Percentiles rank a stretch among this genome's conserved stretches.
These are phyloP conservation scores for Amphimallon solstitiale DNA, from an alignment of 2,888 invertebrate genomes.

Conservation along the genomic window DNA sequence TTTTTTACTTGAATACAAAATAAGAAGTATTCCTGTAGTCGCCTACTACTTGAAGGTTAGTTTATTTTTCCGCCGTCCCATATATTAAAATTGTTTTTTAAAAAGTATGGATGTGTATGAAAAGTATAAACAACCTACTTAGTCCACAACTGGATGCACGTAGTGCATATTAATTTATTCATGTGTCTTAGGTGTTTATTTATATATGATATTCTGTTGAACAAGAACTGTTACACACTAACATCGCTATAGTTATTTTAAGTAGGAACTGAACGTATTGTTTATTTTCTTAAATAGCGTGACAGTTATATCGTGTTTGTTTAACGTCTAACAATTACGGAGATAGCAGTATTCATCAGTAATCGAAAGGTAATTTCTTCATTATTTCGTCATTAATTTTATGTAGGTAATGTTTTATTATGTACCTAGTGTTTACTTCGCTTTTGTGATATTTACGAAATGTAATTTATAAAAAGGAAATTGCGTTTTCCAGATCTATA, in stretches of 20 bases:
- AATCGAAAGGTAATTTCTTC: slow-evolving; percentile 6
- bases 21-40: no score
- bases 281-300: slow-evolving; percentile 24
- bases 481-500: no score
- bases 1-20: no score
- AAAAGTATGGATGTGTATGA: slow-evolving; percentile 17
- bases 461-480: no score
- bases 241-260: slow-evolving; percentile 24
- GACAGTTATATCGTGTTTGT: slow-evolving; percentile 32
- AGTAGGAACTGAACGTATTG: slow-evolving; percentile 12
- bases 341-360: neutral
- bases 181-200: slow-evolving; percentile 30
- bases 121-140: slow-evolving; percentile 17
- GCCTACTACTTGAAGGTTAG: no score
- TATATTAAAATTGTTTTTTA: slow-evolving; percentile 27
- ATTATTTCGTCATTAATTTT: slow-evolving; percentile 6
- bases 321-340: slow-evolving; percentile 9
- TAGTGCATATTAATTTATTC: slow-evolving; percentile 23
- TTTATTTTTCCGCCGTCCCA: slow-evolving; percentile 9
- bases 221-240: slow-evolving; percentile 10
- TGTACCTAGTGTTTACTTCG: neutral
- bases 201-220: slow-evolving; percentile 13
- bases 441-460: neutral
- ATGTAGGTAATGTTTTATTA: neutral
- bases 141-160: slow-evolving; percentile 23